phyloP scores from a whole-genome alignment of 1,140 invertebrate genomes.

The Stegodyphus mimosarum region DNA sequence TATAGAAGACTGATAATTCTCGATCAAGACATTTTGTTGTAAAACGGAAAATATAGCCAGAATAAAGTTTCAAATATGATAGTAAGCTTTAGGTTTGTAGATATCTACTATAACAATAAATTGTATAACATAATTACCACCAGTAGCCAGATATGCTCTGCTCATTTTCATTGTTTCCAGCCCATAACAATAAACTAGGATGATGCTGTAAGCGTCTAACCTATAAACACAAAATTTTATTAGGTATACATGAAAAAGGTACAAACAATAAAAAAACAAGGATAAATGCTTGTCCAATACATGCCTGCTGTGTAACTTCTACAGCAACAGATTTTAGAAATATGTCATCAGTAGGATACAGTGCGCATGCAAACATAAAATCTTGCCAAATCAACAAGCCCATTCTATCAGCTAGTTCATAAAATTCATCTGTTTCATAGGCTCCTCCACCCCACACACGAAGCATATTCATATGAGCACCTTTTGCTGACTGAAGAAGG shows the following conservation, averaged over 20 bases:
- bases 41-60: too few species aligned
- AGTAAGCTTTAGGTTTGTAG: too few species aligned
- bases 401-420: constrained; percentile 75
- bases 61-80: too few species aligned
- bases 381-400: constrained; percentile 73
- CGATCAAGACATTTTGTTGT: too few species aligned
- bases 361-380: constrained; percentile 96
- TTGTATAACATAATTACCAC: constrained; percentile 67
- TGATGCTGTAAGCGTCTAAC: constrained; percentile 87
- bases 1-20: too few species aligned
- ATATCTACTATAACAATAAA: too few species aligned
- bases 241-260: too few species aligned
- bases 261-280: too few species aligned
- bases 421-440: constrained; percentile 94
- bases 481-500: constrained; percentile 79
- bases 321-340: constrained; percentile 80
- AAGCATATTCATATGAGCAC: constrained; percentile 92
- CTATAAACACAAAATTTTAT: constrained; percentile 56
- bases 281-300: not conserved
- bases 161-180: constrained; percentile 99
- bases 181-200: constrained; percentile 87
- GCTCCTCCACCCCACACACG: constrained; percentile 97
- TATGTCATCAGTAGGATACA: constrained; percentile 84
- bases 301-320: constrained; percentile 85
- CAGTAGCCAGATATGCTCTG: constrained; percentile 85